Evolutionary conservation across 2,797 vertebrate species (phyloP).

Genomic region (Chelon auratus): DNA sequence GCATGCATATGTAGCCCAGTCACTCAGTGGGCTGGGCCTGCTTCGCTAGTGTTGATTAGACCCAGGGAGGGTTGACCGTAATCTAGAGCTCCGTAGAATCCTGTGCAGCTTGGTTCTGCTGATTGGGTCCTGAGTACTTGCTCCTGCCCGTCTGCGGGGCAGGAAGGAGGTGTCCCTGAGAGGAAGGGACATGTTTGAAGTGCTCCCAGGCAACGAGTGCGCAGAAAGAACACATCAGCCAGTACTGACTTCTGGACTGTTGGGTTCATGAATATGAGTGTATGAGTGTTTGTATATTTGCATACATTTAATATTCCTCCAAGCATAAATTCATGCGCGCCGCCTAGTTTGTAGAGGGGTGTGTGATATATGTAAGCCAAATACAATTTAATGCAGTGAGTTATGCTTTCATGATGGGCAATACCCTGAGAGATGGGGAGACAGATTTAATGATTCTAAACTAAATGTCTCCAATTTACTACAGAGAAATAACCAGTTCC

Average conservation of each 20-base stretch:
- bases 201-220: conserved; percentile 49
- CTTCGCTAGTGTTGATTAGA: conserved; percentile 71
- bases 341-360: conserved; percentile 8
- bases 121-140: conserved; percentile 73
- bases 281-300: conserved; percentile 34
- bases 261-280: conserved; percentile 10
- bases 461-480: conserved; percentile 37
- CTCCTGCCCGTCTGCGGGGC: conserved; percentile 33
- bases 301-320: conserved; percentile 32
- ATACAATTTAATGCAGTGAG: conserved; percentile 44
- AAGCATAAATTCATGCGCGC: conserved; percentile 34
- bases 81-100: conserved; percentile 39
- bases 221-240: conserved; percentile 34
- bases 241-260: conserved; percentile 3
- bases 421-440: conserved; percentile 19
- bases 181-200: conserved; percentile 64
- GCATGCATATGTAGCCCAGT: conserved; percentile 45
- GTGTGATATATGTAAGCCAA: conserved; percentile 43
- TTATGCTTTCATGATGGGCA: conserved; percentile 32
- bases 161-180: conserved; percentile 40
- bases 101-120: conserved; percentile 53
- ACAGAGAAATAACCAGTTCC: conserved; percentile 33
- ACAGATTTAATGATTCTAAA: conserved; percentile 26
- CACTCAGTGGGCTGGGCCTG: conserved; percentile 42
- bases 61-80: conserved; percentile 57